Percentiles rank a stretch among this genome's conserved stretches.
phyloP scores from a whole-genome alignment of 2,888 invertebrate genomes.

The Oligia fasciuncula region DNA sequence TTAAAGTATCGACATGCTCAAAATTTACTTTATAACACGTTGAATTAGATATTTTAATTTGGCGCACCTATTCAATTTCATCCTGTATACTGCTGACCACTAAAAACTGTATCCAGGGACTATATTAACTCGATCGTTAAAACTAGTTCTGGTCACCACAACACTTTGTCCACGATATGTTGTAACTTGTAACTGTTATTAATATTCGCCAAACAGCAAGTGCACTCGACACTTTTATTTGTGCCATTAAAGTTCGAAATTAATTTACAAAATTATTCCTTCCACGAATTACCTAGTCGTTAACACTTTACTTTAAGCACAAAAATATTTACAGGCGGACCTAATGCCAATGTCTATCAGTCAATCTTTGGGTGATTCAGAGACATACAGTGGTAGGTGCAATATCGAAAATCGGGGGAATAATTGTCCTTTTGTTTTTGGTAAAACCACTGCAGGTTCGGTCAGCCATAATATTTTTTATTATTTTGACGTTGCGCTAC shows the following conservation, averaged over 20 bases:
- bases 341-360: neutral
- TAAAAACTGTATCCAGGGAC: neutral
- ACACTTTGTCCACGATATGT: neutral
- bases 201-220: slow-evolving; percentile 2
- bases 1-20: too few relatives aligned
- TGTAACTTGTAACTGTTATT: neutral
- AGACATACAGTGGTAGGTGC: neutral
- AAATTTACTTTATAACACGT: too few relatives aligned
- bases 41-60: too few relatives aligned
- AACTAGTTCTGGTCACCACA: neutral
- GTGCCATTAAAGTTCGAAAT: neutral
- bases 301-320: neutral
- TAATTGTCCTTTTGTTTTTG: neutral
- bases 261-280: neutral
- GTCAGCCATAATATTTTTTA: neutral
- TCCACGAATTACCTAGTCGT: neutral
- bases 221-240: neutral
- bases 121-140: neutral
- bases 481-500: neutral
- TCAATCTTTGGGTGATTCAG: neutral
- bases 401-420: neutral
- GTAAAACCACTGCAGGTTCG: neutral
- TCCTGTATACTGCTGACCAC: neutral
- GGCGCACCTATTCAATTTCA: too few relatives aligned
- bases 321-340: neutral